Evolutionary conservation across 2,113 vertebrate genomes (phyloP).

Genomic region (Myiopsitta monachus): DNA sequence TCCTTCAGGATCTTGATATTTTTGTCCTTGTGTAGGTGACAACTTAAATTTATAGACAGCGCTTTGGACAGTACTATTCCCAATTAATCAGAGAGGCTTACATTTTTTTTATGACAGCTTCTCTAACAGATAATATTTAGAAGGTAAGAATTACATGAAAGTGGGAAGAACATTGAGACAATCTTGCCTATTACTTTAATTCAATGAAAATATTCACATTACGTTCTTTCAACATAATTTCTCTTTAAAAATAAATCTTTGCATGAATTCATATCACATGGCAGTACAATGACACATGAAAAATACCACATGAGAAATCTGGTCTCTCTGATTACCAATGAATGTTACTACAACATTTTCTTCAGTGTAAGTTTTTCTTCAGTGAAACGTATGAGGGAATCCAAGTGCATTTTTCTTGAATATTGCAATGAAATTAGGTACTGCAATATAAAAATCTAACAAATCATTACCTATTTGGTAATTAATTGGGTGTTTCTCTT

Average conservation of each 20-base stretch:
- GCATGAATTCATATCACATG: not conserved
- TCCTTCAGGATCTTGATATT: not conserved
- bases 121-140: not conserved
- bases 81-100: not conserved
- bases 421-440: slow-evolving; percentile 5
- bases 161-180: not conserved
- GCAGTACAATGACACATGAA: not conserved
- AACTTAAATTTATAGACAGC: not conserved
- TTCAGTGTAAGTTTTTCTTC: not conserved
- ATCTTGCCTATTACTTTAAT: not conserved
- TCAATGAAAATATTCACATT: not conserved
- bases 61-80: not conserved
- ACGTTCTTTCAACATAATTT: not conserved
- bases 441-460: slow-evolving; percentile 26
- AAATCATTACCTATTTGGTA: slow-evolving; percentile 49
- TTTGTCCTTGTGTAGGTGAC: not conserved
- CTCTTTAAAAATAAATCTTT: not conserved
- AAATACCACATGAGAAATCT: not conserved
- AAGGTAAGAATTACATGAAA: not conserved
- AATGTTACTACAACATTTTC: not conserved
- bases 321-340: not conserved
- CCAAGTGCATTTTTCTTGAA: not conserved
- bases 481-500: slow-evolving; percentile 64
- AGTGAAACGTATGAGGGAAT: not conserved
- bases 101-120: not conserved